Percentiles rank a stretch among this genome's conserved stretches.
Evolutionary conservation across 2,113 vertebrate species (phyloP).

Genomic region (Zapus hudsonius): DNA sequence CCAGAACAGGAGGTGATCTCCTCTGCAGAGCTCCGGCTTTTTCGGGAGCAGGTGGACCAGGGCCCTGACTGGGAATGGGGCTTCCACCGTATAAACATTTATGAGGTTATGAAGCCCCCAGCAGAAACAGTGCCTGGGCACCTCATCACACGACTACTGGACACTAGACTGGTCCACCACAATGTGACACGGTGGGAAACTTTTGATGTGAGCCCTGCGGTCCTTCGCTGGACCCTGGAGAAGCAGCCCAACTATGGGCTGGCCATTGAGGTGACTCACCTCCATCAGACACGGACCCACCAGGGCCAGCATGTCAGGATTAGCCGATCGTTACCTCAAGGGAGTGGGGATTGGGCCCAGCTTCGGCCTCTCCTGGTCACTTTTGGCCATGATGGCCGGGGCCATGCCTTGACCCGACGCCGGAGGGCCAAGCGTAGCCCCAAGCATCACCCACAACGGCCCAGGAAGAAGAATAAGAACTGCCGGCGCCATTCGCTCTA

Average conservation of each 20-base stretch:
- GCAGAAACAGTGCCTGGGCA: conserved; percentile 82
- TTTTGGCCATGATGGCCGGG: conserved; percentile 96
- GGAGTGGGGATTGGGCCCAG: conserved; percentile 94
- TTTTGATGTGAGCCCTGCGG: conserved; percentile 97
- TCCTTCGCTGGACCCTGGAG: conserved; percentile 96
- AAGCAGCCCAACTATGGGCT: conserved; percentile 95
- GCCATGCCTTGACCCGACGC: conserved; percentile 90
- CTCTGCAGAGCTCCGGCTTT: conserved; percentile 95
- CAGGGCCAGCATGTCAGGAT: conserved; percentile 95
- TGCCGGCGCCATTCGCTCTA: conserved; percentile 96
- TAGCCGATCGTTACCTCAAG: conserved; percentile 94
- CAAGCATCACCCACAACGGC: conserved; percentile 88
- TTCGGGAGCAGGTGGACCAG: conserved; percentile 92
- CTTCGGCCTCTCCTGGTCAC: conserved; percentile 97
- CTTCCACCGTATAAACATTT: conserved; percentile 97
- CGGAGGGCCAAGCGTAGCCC: conserved; percentile 93
- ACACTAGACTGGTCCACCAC: conserved; percentile 95
- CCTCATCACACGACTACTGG: conserved; percentile 95
- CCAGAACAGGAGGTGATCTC: conserved; percentile 96
- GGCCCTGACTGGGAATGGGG: conserved; percentile 83
- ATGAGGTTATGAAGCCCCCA: conserved; percentile 95
- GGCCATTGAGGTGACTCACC: conserved; percentile 94
- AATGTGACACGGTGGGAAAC: conserved; percentile 96
- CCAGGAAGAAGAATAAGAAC: conserved; percentile 95
- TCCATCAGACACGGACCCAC: conserved; percentile 86